A percentile compares a stretch with the other conserved stretches of the same genome.
phyloP scores from a whole-genome alignment of 2,888 invertebrate genomes.

The Artemia sinica region DNA sequence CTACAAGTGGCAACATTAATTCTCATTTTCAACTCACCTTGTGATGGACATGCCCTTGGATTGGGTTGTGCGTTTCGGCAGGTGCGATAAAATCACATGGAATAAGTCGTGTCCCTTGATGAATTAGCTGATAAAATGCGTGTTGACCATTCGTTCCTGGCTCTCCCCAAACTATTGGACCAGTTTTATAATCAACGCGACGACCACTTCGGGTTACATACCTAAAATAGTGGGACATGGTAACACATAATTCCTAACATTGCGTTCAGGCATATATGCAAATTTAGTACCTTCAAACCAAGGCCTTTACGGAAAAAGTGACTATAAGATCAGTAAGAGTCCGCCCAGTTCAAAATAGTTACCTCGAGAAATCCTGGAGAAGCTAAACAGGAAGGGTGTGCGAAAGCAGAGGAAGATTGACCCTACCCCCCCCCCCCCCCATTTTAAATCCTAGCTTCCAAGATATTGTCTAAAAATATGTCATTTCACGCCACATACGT shows the following conservation, averaged over 20 bases:
- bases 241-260: no score
- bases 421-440: no score
- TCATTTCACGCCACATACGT: no score
- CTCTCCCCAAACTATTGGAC: constrained; percentile 90
- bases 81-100: constrained; percentile 95
- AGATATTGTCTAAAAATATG: no score
- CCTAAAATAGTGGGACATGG: constrained; percentile 24
- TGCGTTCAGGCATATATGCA: no score
- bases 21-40: neutral
- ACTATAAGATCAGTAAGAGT: neutral
- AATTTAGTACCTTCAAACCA: no score
- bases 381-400: neutral
- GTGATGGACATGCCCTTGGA: constrained; percentile 34
- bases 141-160: constrained; percentile 99
- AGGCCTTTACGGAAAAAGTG: no score
- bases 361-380: neutral
- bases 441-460: no score
- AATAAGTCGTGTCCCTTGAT: constrained; percentile 77
- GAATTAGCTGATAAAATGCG: constrained; percentile 97
- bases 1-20: neutral
- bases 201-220: constrained; percentile 56
- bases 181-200: constrained; percentile 43
- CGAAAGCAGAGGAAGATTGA: neutral
- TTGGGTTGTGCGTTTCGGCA: constrained; percentile 74
- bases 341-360: neutral